A percentile compares a stretch with the other conserved stretches of the same genome.
Evolutionary conservation across 2,797 vertebrate species (phyloP).

Genomic region (Hippocampus kuda): DNA sequence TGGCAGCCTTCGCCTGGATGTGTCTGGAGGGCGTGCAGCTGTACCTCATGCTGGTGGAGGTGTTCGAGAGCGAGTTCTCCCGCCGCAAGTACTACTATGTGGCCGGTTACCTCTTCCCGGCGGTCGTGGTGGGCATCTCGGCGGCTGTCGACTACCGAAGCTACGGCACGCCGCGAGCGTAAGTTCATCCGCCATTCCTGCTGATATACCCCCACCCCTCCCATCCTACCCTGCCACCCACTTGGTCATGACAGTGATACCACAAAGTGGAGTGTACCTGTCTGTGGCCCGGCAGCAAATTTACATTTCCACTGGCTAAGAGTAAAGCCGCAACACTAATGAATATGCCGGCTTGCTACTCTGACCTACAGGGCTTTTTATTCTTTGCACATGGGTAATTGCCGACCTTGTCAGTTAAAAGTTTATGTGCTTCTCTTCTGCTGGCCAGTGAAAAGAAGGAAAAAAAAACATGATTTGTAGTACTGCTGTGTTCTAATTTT

Average conservation of each 20-base stretch:
- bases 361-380: conserved; percentile 39
- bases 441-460: conserved; percentile 31
- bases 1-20: conserved; percentile 96
- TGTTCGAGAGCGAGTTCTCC: conserved; percentile 97
- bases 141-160: conserved; percentile 93
- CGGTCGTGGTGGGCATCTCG: conserved; percentile 90
- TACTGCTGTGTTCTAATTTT: conserved; percentile 39
- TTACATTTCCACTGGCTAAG: conserved; percentile 49
- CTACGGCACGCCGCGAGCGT: conserved; percentile 91
- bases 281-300: conserved; percentile 35
- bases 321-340: conserved; percentile 47
- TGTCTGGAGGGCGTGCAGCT: conserved; percentile 96
- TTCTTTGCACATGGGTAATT: conserved; percentile 56
- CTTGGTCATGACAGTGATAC: conserved; percentile 51
- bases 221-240: conserved; percentile 3
- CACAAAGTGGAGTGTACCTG: conserved; percentile 41
- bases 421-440: conserved; percentile 46
- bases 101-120: conserved; percentile 90
- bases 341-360: conserved; percentile 40
- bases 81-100: conserved; percentile 95
- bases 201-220: conserved; percentile 9
- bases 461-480: conserved; percentile 38
- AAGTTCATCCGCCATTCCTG: conserved; percentile 60
- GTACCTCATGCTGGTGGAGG: conserved; percentile 96
- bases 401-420: conserved; percentile 54